Evolutionary conservation across 2,797 vertebrate species (phyloP).

Genomic region (Accipiter superciliosus): DNA sequence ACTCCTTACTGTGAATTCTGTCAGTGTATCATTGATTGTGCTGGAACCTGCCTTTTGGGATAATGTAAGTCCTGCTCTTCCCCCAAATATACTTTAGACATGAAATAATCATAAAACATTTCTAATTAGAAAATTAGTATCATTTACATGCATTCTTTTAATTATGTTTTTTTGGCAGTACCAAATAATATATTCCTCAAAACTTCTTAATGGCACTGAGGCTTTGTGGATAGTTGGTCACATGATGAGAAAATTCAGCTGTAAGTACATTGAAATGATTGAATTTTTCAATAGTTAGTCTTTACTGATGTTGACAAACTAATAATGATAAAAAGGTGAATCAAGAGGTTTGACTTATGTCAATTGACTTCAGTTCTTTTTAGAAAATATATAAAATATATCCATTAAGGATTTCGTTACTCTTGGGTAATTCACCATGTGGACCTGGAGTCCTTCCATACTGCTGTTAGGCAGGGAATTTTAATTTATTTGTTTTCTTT

Average conservation of each 20-base stretch:
- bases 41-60: constrained; percentile 57
- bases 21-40: constrained; percentile 58
- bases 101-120: constrained; percentile 25
- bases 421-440: neutral
- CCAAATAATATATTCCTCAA: constrained; percentile 66
- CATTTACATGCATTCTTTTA: constrained; percentile 59
- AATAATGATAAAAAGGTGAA: neutral
- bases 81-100: constrained; percentile 32
- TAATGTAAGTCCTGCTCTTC: constrained; percentile 60
- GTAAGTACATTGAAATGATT: constrained; percentile 64
- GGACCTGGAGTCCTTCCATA: neutral
- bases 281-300: constrained; percentile 49
- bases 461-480: neutral
- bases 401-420: neutral
- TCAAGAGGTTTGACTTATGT: neutral
- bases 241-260: constrained; percentile 64
- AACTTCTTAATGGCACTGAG: constrained; percentile 62
- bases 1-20: constrained; percentile 57
- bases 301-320: constrained; percentile 24
- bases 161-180: constrained; percentile 70
- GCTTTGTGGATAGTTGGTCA: constrained; percentile 66
- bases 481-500: neutral
- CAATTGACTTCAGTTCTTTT: neutral
- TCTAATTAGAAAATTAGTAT: constrained; percentile 24
- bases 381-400: neutral